Evolutionary conservation across 2,888 invertebrate species (phyloP), one percentile per base, ranked within the genome.

Genomic region (Cryptocheilus praepositus): DNA sequence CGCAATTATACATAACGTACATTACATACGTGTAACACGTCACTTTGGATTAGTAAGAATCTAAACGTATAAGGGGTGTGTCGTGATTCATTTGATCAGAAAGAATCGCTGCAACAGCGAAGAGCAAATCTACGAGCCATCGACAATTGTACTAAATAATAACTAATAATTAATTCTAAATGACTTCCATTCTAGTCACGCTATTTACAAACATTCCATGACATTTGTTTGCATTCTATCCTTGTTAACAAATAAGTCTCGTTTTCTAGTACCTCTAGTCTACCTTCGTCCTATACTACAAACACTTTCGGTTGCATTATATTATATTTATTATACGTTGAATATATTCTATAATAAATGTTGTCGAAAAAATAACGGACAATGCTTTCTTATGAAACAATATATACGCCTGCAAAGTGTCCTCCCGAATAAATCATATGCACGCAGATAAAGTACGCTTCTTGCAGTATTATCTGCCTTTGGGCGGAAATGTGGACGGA

Each of bases 301-400:
- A 55, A 56, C 45, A 28, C 45, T 57, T 57, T 64, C 15, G 16
- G 44, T 64, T 64, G 57, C 21, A 36, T 22, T 28, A 18, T n/a
- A 45, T 62, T 67, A 59, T 54, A 52, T 60, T 56, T 62, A 70
- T 55, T 63, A 70, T 53, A 58, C 56, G 61, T 70, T 70, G 66
- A 67, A 63, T 70, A 70, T 70, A 67, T 70, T 67, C 63, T 70
- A 67, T 70, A 70, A 70, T 70, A 70, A 70, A 70, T 70, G 70
- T 70, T 70, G 65, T 67, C 67, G 28, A 70, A 45, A 70, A 70
- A 67, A 63, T 36, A 11, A 11, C 11, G 36, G 4, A 36, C 3
- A 36, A 7, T 36, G 13, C 11, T 11, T 36, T 36, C 11, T 36
- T 36, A 36, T 11, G 4, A 2, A 36, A 36, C 4, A 3, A 4